Base-by-base conservation (phyloP, 2,113 vertebrate species). In the Tor tambroides region DNA sequence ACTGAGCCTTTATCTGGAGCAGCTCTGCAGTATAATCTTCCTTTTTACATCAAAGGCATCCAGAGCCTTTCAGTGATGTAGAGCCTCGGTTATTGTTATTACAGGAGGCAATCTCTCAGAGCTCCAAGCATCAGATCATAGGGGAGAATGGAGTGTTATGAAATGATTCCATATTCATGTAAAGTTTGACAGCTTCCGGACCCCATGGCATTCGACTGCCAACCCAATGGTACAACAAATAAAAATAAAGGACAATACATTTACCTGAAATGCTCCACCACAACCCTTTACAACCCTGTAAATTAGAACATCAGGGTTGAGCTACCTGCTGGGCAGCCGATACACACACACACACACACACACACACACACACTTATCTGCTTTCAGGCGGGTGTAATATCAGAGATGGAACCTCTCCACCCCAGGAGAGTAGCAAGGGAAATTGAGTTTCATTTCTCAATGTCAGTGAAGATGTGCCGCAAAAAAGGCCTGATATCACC, bases 211-310 rank as follows among this genome's bases (percentile, higher is more conserved):
- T 49, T 32, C 26, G 26, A 23, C 86, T 41, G 21, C 59, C 85
- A 61, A 23, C 49, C 80, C 84, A 28, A 56, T 21, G 14, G 51
- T 71, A 59, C 77, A n/a, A 28, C 78, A 83, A 82, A 81, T 74
- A 81, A 74, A 81, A 82, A 87, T 87, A 87, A 87, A 83, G 46
- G 35, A 51, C n/a, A 78, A 84, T 84, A 79, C 41, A 46, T 88
- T 88, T 83, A 86, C 54, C 56, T 49, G 23, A 56, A 80, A 32
- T 7, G 41, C 77, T 86, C 67, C 49, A 7, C 35, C 30, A 23
- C 71, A 28, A 82, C 21, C 15, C 38, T 54, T 32, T 77, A 61
- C 71, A 85, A 80, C 80, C 67, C 54, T 17, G 38, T 85, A 87
- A 56, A 67, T 84, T 56, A 80, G 75, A 84, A 32, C 43, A 61